A percentile compares a stretch with the other conserved stretches of the same genome.
phyloP scores from a whole-genome alignment of 1,140 invertebrate genomes.

The Drosophila melanogaster region DNA sequence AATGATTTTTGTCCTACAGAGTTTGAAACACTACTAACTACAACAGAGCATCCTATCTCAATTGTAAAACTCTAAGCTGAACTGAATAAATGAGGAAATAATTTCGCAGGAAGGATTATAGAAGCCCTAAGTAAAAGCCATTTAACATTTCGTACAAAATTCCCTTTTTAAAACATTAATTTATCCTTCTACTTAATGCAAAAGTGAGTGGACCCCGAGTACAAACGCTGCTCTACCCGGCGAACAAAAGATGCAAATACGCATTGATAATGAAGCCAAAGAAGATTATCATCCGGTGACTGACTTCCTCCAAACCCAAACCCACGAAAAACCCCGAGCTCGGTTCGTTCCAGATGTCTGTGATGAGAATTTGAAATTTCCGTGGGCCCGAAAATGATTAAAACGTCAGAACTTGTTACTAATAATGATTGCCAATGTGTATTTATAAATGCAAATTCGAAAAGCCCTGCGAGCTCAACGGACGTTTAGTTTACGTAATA shows the following conservation, averaged over 20 bases:
- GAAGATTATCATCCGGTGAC: slow-evolving; percentile 51
- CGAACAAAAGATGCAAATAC: slow-evolving; percentile 67
- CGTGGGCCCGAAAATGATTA: slow-evolving; percentile 57
- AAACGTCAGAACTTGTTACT: slow-evolving; percentile 63
- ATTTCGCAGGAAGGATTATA: too few species aligned
- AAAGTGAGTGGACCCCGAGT: slow-evolving; percentile 2
- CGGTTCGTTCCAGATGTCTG: slow-evolving; percentile 19
- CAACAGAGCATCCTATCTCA: too few species aligned
- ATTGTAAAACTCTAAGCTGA: too few species aligned
- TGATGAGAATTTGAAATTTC: slow-evolving; percentile 54
- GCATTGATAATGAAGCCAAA: slow-evolving; percentile 63
- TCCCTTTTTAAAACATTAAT: background rate
- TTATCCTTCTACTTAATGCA: background rate
- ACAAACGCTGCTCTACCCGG: slow-evolving; percentile 2
- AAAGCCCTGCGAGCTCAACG: slow-evolving; percentile 49
- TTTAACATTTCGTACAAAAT: background rate
- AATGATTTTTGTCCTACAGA: background rate
- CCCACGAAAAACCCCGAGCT: background rate
- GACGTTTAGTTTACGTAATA: slow-evolving; percentile 72
- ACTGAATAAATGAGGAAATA: too few species aligned
- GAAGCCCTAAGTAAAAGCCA: too few species aligned
- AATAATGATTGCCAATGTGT: slow-evolving; percentile 75
- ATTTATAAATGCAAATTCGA: slow-evolving; percentile 80
- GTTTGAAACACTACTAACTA: too few species aligned
- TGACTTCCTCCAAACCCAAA: slow-evolving; percentile 8